Evolutionary conservation across 2,888 invertebrate species (phyloP).

Genomic region (Iphiclides podalirius): DNA sequence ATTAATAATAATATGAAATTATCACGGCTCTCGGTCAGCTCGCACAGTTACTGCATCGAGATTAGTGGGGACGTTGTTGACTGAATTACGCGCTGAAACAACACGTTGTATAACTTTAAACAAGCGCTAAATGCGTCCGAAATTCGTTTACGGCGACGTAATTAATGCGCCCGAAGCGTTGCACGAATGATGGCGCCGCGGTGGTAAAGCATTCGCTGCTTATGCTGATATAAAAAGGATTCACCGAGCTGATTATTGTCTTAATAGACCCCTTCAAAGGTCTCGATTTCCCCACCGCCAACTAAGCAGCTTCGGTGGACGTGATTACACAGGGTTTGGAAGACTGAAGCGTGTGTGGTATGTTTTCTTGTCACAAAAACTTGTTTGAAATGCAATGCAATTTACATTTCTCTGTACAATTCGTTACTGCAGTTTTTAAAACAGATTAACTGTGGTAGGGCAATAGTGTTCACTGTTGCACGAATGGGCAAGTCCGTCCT

Average conservation of each 20-base stretch:
- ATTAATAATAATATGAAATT: conserved; percentile 66
- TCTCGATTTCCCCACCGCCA: conserved; percentile 5
- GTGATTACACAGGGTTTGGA: no score
- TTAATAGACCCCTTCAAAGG: conserved; percentile 13
- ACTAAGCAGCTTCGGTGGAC: no score
- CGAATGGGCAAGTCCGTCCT: no score
- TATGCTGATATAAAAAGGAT: conserved; percentile 19
- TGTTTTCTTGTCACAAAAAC: no score
- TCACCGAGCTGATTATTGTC: conserved; percentile 7
- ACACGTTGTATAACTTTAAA: conserved; percentile 30
- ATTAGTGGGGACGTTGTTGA: conserved; percentile 38
- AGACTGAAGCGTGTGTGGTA: no score
- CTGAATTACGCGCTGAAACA: conserved; percentile 29
- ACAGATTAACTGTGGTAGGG: no score
- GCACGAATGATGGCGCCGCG: conserved; percentile 14
- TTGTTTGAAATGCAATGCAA: no score
- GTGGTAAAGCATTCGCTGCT: conserved; percentile 17
- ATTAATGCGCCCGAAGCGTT: conserved; percentile 19
- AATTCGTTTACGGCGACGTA: conserved; percentile 17
- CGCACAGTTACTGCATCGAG: conserved; percentile 37
- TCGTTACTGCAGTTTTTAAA: no score
- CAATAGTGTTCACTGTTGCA: no score
- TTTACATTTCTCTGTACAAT: no score
- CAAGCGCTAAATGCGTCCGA: conserved; percentile 18
- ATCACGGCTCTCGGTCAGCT: conserved; percentile 56